These are phyloP conservation scores for Leucophenga varia DNA, from an alignment of 1,140 invertebrate species.

Conservation along the genomic window DNA sequence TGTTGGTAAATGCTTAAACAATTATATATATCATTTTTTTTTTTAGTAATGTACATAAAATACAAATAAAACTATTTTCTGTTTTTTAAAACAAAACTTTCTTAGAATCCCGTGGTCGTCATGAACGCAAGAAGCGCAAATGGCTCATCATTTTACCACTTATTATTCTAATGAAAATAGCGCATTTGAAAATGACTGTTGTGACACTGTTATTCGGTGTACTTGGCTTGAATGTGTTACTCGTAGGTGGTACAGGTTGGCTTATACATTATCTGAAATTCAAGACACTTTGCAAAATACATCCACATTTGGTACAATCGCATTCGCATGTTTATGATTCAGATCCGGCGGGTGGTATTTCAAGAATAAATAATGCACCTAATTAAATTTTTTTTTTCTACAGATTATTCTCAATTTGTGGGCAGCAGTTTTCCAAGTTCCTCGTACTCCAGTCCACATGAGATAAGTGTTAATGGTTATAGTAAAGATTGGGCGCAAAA, in stretches of 20 bases:
- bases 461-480: constrained; percentile 30
- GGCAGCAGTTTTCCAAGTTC: constrained; percentile 44
- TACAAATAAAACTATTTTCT: neutral
- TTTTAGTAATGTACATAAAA: neutral
- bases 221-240: constrained; percentile 42
- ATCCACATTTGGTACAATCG: constrained; percentile 47
- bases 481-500: constrained; percentile 49
- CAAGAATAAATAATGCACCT: too few relatives aligned
- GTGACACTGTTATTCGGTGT: constrained; percentile 37
- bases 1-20: constrained; percentile 26
- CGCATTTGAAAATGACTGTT: constrained; percentile 50
- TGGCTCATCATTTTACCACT: constrained; percentile 47
- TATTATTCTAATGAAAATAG: constrained; percentile 48
- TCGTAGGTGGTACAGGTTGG: constrained; percentile 45
- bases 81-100: neutral
- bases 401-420: constrained; percentile 47
- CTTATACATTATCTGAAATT: constrained; percentile 51
- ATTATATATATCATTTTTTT: neutral
- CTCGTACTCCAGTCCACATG: constrained; percentile 33
- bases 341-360: constrained; percentile 32
- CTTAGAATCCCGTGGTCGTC: constrained; percentile 25
- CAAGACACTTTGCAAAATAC: constrained; percentile 52
- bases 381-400: neutral
- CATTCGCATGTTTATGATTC: constrained; percentile 53
- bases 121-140: constrained; percentile 36